Evolutionary conservation across 1,140 invertebrate species (phyloP), one percentile per base, ranked within the genome.

Genomic region (Halotydeus destructor): DNA sequence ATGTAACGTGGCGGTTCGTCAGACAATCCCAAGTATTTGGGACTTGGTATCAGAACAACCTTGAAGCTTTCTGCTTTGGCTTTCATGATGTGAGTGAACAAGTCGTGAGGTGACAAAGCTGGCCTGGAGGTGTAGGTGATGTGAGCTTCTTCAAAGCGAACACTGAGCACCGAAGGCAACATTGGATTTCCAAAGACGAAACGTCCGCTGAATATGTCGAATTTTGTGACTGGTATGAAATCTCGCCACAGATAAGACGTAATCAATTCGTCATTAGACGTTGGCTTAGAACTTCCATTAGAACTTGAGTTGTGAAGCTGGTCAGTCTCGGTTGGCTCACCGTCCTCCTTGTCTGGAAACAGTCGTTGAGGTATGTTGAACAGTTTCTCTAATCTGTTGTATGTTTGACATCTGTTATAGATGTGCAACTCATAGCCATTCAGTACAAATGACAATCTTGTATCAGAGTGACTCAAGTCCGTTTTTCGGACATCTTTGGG

Each of bases 381-480:
- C 12, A 75, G 65, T 61, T 80, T 78, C 56, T 94, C 88, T 41
- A 97, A 64, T 57, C 74, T 69, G 50, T 74, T 72, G 64, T 97
- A 97, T 22, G 88, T 58, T 50, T 78, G 67, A 45, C 83, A 85
- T 44, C 85, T 69, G 64, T 97, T 97, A 60, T 94, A 97, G 6
- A 93, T 72, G 62, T 97, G 89, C 32, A 96, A 60, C 61, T 97
- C 88, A 57, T 93, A 83, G 5, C 85, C 88, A 67, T 97, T 94
- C 38, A 97, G 60, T 65, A 89, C 78, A 22, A 96, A 70, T 30
- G 83, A 88, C 14, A 98, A 61, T 33, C 91, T 71, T 5, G 88
- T 86, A 58, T 93, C 84, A 33, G 80, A 86, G 67, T 94, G 85
- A 38, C 85, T 93, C 50, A 93, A 70, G 72, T 93, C 84, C 86